A percentile compares a stretch with the other conserved stretches of the same genome.
Conservation (phyloP, 2,888 invertebrate species). For the Geophilus truncorum region DNA sequence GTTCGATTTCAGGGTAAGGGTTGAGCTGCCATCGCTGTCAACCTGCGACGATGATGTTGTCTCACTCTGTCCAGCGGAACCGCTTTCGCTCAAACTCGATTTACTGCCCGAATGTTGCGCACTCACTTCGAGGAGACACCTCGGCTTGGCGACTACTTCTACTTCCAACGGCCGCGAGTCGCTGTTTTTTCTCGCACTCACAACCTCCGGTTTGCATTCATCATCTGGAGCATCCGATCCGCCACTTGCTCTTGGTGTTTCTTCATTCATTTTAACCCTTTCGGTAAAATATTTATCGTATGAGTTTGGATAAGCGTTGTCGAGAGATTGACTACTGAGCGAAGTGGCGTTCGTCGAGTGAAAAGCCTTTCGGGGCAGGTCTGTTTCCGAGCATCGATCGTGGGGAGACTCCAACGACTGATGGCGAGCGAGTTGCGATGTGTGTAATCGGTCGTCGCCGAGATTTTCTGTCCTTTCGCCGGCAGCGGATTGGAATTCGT, state of each 20-base stretch:
- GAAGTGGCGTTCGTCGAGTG: conserved; percentile 22
- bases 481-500: conserved; percentile 63
- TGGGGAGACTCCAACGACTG: conserved; percentile 39
- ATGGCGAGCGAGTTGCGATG: conserved; percentile 38
- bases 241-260: not conserved
- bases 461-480: conserved; percentile 47
- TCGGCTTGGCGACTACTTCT: conserved; percentile 28
- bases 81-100: conserved; percentile 28
- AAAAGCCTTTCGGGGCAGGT: not conserved
- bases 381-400: not conserved
- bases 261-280: not conserved
- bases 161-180: conserved; percentile 35
- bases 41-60: conserved; percentile 25
- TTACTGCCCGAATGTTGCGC: conserved; percentile 33
- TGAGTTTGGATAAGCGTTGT: conserved; percentile 37
- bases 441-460: conserved; percentile 27
- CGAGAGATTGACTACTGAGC: conserved; percentile 38
- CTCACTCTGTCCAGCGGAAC: conserved; percentile 28
- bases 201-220: not conserved
- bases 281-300: conserved; percentile 33
- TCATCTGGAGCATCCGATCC: too few relatives aligned
- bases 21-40: conserved; percentile 33
- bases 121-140: not conserved
- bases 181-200: not conserved
- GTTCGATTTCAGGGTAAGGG: conserved; percentile 22